phyloP scores from a whole-genome alignment of 2,113 vertebrate species.

The Mola mola region DNA sequence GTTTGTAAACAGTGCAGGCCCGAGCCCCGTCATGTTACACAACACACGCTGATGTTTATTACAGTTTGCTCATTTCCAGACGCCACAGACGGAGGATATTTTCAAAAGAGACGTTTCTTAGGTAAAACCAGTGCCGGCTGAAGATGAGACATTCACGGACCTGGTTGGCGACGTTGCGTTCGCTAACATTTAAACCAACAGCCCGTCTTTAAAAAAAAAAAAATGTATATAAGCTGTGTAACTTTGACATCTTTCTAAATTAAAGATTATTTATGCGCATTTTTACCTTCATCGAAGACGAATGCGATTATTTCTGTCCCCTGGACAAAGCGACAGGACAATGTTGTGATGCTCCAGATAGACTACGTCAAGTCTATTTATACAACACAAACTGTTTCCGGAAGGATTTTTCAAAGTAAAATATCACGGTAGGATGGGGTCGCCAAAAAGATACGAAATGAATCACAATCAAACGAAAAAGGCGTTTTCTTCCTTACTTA shows the following conservation, averaged over 20 bases:
- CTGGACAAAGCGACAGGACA: slow-evolving; percentile 53
- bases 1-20: slow-evolving; percentile 63
- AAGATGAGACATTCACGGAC: slow-evolving; percentile 14
- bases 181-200: too few relatives aligned
- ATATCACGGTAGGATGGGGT: fast-evolving
- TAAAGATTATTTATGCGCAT: neutral
- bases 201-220: too few relatives aligned
- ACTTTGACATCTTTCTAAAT: neutral
- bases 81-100: too few relatives aligned
- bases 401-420: slow-evolving; percentile 41
- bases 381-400: slow-evolving; percentile 20
- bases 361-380: neutral
- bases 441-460: neutral
- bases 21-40: slow-evolving; percentile 12
- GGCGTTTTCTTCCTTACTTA: too few relatives aligned
- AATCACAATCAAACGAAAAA: neutral
- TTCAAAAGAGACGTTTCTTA: neutral
- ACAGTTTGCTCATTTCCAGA: neutral
- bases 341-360: slow-evolving; percentile 67
- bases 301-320: slow-evolving; percentile 30
- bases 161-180: neutral
- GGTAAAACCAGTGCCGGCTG: neutral
- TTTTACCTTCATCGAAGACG: slow-evolving; percentile 72
- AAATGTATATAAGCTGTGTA: fast-evolving
- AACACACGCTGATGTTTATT: neutral